Evolutionary conservation across 2,888 invertebrate species (phyloP).

Genomic region (Heliconius sara): DNA sequence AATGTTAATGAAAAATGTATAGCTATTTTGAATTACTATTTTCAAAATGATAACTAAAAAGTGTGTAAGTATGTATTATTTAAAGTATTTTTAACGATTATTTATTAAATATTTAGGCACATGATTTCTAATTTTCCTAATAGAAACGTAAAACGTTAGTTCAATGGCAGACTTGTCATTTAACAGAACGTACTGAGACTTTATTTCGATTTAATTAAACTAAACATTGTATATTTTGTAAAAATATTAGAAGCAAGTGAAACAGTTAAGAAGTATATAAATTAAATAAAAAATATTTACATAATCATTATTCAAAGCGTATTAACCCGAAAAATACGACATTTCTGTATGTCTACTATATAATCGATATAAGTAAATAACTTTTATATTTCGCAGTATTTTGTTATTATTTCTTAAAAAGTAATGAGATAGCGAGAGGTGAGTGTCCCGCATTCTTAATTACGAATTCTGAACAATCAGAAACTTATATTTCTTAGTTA

Average conservation of each 20-base stretch:
- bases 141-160: slow-evolving; percentile 62
- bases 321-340: slow-evolving; percentile 43
- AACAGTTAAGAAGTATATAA: slow-evolving; percentile 14
- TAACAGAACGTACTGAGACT: slow-evolving; percentile 58
- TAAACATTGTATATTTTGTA: slow-evolving; percentile 41
- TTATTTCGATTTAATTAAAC: slow-evolving; percentile 34
- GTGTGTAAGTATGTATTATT: not conserved
- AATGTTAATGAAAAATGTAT: not conserved
- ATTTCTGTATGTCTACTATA: slow-evolving; percentile 56
- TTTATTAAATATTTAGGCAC: not conserved
- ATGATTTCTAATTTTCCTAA: slow-evolving; percentile 17
- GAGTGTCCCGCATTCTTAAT: slow-evolving; percentile 46
- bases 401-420: slow-evolving; percentile 71
- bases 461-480: not conserved
- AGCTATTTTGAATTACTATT: not conserved
- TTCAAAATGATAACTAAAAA: not conserved
- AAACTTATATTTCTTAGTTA: not conserved
- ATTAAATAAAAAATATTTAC: not conserved
- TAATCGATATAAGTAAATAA: slow-evolving; percentile 76
- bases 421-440: slow-evolving; percentile 75
- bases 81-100: not conserved
- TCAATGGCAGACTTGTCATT: slow-evolving; percentile 76
- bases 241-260: slow-evolving; percentile 17
- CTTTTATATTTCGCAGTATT: slow-evolving; percentile 68
- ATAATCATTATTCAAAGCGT: slow-evolving; percentile 9